Conservation (phyloP, 2,888 invertebrate species). For the Ectemnius cavifrons region DNA sequence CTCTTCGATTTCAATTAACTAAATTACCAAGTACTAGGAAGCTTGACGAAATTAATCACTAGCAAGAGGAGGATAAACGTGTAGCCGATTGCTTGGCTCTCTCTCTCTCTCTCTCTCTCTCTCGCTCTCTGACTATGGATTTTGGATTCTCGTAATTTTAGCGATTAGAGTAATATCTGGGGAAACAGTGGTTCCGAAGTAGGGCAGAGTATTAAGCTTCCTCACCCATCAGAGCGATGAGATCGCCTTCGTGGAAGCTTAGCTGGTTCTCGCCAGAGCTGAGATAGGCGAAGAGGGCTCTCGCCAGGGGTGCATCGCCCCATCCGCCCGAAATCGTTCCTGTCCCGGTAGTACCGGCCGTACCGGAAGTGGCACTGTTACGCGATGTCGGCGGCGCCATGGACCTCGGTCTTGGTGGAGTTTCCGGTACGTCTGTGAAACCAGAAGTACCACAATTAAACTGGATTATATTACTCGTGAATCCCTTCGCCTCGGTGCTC, state of each 20-base stretch:
- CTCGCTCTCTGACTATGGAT: too few species aligned
- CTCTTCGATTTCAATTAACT: background rate
- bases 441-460: slow-evolving; percentile 13
- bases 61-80: too few species aligned
- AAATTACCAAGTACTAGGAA: too few species aligned
- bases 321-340: slow-evolving; percentile 72
- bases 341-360: slow-evolving; percentile 61
- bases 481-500: too few species aligned
- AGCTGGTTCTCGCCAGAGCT: slow-evolving; percentile 94
- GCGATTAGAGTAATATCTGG: too few species aligned
- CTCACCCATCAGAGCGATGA: slow-evolving; percentile 88
- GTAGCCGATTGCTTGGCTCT: too few species aligned
- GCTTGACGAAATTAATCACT: too few species aligned
- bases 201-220: too few species aligned
- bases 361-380: slow-evolving; percentile 70
- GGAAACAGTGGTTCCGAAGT: too few species aligned
- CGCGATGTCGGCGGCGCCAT: slow-evolving; percentile 79
- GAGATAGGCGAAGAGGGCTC: slow-evolving; percentile 93
- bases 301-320: slow-evolving; percentile 88
- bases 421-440: slow-evolving; percentile 74
- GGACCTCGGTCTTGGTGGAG: slow-evolving; percentile 83
- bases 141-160: too few species aligned
- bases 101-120: too few species aligned
- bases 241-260: slow-evolving; percentile 94
- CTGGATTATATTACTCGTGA: too few species aligned